phyloP scores from a whole-genome alignment of 2,113 vertebrate species.

The Ailuropoda melanoleuca region DNA sequence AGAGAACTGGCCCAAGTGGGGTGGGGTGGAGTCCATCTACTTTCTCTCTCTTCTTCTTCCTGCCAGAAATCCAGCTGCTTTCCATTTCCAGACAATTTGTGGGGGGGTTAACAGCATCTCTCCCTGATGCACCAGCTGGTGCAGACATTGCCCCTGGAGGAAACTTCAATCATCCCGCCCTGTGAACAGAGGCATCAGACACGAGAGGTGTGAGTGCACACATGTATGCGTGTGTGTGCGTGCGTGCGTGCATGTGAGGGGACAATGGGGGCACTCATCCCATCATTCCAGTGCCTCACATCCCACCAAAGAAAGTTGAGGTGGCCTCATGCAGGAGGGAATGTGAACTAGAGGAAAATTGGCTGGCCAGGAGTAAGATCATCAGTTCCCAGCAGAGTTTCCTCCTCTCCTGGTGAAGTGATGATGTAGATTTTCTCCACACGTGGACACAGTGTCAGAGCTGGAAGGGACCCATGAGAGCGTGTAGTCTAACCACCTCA shows the following conservation, averaged over 20 bases:
- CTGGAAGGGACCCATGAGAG: not conserved
- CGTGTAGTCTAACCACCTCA: accelerated
- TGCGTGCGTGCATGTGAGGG: not conserved
- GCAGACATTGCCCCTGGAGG: slow-evolving; percentile 7
- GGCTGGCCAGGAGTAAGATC: too few relatives aligned
- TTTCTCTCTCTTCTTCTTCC: not conserved
- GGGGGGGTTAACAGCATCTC: slow-evolving; percentile 61
- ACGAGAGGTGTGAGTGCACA: not conserved
- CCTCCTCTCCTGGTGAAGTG: not conserved
- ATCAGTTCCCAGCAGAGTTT: not conserved
- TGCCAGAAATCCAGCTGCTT: slow-evolving; percentile 63
- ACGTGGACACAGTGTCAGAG: accelerated
- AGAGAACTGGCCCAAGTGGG: not conserved
- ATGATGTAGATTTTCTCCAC: accelerated
- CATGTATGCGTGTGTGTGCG: accelerated
- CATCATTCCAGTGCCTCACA: not conserved
- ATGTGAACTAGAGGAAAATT: not conserved
- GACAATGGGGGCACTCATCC: not conserved
- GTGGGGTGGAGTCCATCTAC: not conserved
- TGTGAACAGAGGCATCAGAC: slow-evolving; percentile 5
- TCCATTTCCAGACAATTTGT: slow-evolving; percentile 48
- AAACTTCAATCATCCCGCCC: slow-evolving; percentile 47
- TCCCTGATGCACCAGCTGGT: slow-evolving; percentile 68
- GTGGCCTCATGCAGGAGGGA: not conserved
- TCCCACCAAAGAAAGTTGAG: not conserved